phyloP scores from a whole-genome alignment of 1,140 invertebrate species.

The Nasonia longicornis region DNA sequence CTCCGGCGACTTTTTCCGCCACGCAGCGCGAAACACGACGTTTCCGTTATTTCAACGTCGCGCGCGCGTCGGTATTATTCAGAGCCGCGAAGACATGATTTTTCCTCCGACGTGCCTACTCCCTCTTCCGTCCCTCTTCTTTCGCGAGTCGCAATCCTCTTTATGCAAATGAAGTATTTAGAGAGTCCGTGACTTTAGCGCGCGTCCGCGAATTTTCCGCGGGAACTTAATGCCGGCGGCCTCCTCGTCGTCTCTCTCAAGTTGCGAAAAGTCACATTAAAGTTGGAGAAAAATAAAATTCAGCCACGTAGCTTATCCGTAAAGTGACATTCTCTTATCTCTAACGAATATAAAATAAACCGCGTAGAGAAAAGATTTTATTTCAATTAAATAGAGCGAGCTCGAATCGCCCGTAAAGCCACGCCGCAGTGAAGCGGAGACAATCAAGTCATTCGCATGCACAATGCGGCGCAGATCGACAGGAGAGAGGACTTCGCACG shows the following conservation, averaged over 20 bases:
- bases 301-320: no score
- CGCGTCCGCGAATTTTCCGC: slow-evolving; percentile 18
- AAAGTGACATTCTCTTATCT: no score
- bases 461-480: neutral
- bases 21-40: neutral
- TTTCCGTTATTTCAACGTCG: slow-evolving; percentile 21
- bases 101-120: neutral
- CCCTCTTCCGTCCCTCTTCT: neutral
- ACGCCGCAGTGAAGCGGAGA: no score
- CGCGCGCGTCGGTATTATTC: slow-evolving; percentile 1
- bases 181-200: neutral
- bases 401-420: no score
- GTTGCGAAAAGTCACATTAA: no score
- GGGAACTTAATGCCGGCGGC: slow-evolving; percentile 34
- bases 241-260: no score
- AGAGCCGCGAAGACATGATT: slow-evolving; percentile 10
- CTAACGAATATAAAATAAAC: no score
- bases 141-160: neutral
- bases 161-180: slow-evolving; percentile 25
- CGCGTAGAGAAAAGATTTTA: no score
- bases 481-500: neutral
- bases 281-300: no score
- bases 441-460: no score
- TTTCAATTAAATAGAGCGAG: no score
- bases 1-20: no score